A percentile compares a stretch with the other conserved stretches of the same genome.
Conservation (phyloP, 2,113 vertebrate species). For the Grammomys dolichurus region DNA sequence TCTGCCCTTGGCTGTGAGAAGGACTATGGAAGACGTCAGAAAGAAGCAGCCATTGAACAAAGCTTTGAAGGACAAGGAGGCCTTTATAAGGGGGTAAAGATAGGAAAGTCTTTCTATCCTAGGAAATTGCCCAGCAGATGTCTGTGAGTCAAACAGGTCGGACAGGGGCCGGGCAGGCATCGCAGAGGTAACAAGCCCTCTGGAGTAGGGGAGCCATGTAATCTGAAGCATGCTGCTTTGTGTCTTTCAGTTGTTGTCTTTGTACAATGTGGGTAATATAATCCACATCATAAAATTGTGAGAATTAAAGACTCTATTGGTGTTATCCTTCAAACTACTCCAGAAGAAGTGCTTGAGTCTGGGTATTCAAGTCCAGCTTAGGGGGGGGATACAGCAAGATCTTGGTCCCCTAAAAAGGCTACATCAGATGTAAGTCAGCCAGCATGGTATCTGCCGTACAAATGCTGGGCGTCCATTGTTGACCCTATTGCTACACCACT, state of each 20-base stretch:
- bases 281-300: background rate
- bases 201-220: background rate
- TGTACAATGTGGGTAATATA: background rate
- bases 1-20: background rate
- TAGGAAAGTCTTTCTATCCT: background rate
- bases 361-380: background rate
- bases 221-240: background rate
- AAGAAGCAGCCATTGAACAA: background rate
- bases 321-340: background rate
- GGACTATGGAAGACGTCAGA: background rate
- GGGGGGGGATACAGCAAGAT: background rate
- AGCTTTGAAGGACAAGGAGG: background rate
- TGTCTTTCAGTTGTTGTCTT: background rate
- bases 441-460: background rate
- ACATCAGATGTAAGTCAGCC: background rate
- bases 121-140: background rate
- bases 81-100: background rate
- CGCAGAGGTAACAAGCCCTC: background rate
- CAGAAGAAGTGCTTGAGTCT: background rate
- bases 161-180: background rate
- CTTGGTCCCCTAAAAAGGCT: background rate
- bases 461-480: background rate
- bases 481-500: background rate
- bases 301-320: background rate
- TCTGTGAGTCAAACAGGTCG: background rate